Conservation (phyloP, 2,888 invertebrate genomes). For the Orchestes rusci region DNA sequence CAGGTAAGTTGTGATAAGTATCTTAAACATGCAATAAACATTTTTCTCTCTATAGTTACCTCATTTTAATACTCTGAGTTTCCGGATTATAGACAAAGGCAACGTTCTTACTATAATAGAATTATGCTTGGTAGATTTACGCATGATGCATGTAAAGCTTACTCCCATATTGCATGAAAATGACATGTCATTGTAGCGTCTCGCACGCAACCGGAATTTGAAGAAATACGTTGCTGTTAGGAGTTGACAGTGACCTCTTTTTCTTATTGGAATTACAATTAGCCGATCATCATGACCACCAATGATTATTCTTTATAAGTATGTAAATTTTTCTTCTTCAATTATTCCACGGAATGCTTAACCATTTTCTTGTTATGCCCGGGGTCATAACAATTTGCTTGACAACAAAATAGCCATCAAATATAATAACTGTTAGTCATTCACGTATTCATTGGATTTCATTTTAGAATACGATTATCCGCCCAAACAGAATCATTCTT, state of each 20-base stretch:
- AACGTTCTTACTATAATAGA: no score
- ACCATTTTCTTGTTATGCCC: constrained; percentile 13
- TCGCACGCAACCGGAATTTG: constrained; percentile 16
- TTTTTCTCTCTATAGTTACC: no score
- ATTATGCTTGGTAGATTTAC: no score
- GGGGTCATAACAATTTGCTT: constrained; percentile 10
- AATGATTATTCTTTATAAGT: constrained; percentile 2
- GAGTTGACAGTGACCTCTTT: constrained; percentile 17
- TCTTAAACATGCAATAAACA: no score
- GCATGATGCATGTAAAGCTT: constrained; percentile 10
- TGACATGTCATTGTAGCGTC: constrained; percentile 15
- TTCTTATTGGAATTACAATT: constrained; percentile 19
- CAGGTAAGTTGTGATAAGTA: no score
- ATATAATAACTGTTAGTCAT: no score
- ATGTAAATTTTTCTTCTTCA: constrained; percentile 11
- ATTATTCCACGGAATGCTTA: neutral
- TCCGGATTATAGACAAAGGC: no score
- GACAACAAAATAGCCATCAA: no score
- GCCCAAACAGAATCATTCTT: no score
- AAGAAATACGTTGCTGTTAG: constrained; percentile 1
- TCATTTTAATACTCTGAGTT: no score
- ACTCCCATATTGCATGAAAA: constrained; percentile 16
- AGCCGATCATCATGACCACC: constrained; percentile 10
- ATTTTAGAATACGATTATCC: no score
- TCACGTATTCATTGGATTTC: no score